phyloP scores from a whole-genome alignment of 2,797 vertebrate species.

The Chaunax sp. region DNA sequence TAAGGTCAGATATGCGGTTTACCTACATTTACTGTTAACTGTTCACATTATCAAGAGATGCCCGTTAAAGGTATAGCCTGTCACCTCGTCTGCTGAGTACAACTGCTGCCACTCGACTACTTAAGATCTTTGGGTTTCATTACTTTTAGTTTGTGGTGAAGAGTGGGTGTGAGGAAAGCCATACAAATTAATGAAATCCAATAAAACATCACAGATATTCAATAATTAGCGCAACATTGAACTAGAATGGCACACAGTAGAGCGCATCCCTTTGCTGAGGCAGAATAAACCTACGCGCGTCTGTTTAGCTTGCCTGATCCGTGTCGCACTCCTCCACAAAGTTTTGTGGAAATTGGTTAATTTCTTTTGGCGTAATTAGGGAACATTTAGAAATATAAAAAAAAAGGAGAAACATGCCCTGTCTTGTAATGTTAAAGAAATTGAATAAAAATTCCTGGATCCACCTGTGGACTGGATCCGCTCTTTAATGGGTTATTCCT shows the following conservation, averaged over 20 bases:
- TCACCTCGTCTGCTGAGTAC: constrained; percentile 2
- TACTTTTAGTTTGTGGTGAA: background rate
- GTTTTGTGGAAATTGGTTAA: too few relatives aligned
- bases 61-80: constrained; percentile 15
- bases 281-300: too few relatives aligned
- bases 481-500: too few relatives aligned
- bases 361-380: too few relatives aligned
- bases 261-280: too few relatives aligned
- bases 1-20: constrained; percentile 44
- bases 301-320: too few relatives aligned
- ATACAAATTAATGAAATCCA: background rate
- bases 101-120: background rate
- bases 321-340: too few relatives aligned
- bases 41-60: constrained; percentile 23
- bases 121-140: background rate
- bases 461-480: too few relatives aligned
- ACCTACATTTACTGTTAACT: constrained; percentile 23
- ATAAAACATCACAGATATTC: background rate
- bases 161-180: background rate
- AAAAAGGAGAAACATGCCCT: too few relatives aligned
- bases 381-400: too few relatives aligned
- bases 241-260: background rate
- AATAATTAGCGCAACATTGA: background rate
- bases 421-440: too few relatives aligned
- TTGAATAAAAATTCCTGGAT: too few relatives aligned